A percentile compares a stretch with the other conserved stretches of the same genome.
Conservation (phyloP, 2,113 vertebrate genomes). For the Lycaon pictus region DNA sequence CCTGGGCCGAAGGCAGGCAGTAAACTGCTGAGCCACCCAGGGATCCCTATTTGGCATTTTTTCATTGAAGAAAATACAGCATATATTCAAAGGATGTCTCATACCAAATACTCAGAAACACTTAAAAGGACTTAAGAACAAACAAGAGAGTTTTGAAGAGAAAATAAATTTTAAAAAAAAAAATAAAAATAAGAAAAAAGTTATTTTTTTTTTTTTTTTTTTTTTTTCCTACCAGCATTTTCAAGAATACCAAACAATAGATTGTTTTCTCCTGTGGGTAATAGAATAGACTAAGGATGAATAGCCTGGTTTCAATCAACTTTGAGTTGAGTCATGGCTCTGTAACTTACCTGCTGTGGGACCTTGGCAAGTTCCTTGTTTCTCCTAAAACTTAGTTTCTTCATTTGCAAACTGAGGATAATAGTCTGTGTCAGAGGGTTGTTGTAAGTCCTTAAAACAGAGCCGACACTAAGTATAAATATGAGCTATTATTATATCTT, state of each 20-base stretch:
- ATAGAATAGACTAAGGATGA: neutral
- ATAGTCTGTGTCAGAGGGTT: neutral
- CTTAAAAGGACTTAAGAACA: neutral
- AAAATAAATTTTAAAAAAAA: too few species aligned
- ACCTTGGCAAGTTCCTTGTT: neutral
- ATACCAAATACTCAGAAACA: neutral
- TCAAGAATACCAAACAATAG: neutral
- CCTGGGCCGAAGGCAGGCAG: too few species aligned
- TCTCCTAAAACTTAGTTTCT: constrained; percentile 8
- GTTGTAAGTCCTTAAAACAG: neutral
- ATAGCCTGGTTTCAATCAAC: neutral
- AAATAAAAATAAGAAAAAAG: too few species aligned
- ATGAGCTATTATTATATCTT: neutral
- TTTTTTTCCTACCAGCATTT: neutral
- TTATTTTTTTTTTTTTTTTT: neutral
- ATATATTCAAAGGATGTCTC: neutral
- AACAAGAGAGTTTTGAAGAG: constrained; percentile 45
- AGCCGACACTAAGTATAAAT: neutral
- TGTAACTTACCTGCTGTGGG: neutral
- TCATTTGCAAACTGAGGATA: neutral
- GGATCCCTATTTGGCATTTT: neutral
- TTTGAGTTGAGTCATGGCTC: neutral
- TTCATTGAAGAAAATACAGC: neutral
- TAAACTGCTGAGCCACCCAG: too few species aligned
- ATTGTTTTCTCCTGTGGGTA: neutral